Evolutionary conservation across 2,113 vertebrate species (phyloP).

Genomic region (Cheirogaleus medius): DNA sequence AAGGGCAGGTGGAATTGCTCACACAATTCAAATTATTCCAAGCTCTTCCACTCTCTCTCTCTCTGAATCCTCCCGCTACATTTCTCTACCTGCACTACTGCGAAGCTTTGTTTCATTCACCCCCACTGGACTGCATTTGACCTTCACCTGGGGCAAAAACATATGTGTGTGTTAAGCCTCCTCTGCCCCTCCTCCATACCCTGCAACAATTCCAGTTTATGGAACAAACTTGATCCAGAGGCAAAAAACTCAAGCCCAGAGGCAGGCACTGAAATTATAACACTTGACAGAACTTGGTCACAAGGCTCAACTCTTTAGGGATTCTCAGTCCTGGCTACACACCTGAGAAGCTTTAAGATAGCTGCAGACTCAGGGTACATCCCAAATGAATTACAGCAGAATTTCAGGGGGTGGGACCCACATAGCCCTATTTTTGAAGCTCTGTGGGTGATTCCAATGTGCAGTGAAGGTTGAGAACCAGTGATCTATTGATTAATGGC

Average conservation of each 20-base stretch:
- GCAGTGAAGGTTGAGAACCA: background rate
- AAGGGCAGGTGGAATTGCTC: background rate
- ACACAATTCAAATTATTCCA: background rate
- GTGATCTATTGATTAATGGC: background rate
- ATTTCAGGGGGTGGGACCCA: background rate
- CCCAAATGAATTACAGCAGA: background rate
- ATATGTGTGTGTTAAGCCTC: background rate
- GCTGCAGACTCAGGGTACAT: background rate
- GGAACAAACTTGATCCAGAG: background rate
- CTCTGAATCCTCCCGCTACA: background rate
- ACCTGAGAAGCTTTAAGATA: background rate
- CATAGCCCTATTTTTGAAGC: background rate
- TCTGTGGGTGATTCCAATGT: background rate
- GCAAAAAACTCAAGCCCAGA: background rate
- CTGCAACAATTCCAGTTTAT: background rate
- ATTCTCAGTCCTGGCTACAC: background rate
- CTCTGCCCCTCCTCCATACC: background rate
- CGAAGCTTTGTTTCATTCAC: background rate
- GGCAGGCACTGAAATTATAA: background rate
- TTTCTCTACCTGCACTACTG: background rate
- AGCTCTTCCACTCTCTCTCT: background rate
- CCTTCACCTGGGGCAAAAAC: background rate
- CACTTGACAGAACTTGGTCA: background rate
- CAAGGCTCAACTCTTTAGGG: background rate
- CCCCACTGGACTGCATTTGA: background rate